Evolutionary conservation across 2,797 vertebrate genomes (phyloP), one percentile per base, ranked within the genome.

Genomic region (Pagetopsis macropterus): DNA sequence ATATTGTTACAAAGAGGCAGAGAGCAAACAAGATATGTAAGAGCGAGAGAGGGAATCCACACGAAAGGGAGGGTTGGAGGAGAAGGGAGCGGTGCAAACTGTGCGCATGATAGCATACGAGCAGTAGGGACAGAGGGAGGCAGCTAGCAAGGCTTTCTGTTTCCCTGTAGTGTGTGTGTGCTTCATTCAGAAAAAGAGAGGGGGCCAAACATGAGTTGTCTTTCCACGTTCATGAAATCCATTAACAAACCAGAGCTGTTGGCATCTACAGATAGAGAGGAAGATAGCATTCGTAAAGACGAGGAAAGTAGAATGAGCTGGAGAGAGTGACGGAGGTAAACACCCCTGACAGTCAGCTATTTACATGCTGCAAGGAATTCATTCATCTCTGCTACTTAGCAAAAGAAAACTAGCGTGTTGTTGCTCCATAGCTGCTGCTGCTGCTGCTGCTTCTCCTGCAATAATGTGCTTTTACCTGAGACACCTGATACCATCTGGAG

Each of bases 111-210:
- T 88, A 74, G 82, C 81, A 84, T 75, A 84, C 73, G 82, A 84
- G 85, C 65, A 80, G 82, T 75, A 80, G 78, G 62, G 75, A 86
- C 84, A 73, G 83, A 82, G 65, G 45, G 63, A 90, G 82, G 56
- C 75, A 86, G 78, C 72, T 65, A 79, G 84, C 72, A 49, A 76
- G 71, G 49, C 79, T 76, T 88, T 87, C 85, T 60, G 56, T 75
- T 74, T 86, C 73, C 75, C 72, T 81, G 72, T 87, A 70, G 81
- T 84, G 84, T 78, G 75, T 83, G 83, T 83, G 83, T 77, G 82
- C 87, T 94, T 92, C 94, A 94, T 95, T 95, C 91, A 94, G 91
- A 94, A 94, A 95, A 93, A 92, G 80, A 84, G 79, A 84, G 84
- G 76, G 76, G 83, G 87, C 82, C 76, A 72, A 79, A 86, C 88